Base-by-base conservation (phyloP, 2,888 invertebrate genomes). In the Drosophila rubida region DNA sequence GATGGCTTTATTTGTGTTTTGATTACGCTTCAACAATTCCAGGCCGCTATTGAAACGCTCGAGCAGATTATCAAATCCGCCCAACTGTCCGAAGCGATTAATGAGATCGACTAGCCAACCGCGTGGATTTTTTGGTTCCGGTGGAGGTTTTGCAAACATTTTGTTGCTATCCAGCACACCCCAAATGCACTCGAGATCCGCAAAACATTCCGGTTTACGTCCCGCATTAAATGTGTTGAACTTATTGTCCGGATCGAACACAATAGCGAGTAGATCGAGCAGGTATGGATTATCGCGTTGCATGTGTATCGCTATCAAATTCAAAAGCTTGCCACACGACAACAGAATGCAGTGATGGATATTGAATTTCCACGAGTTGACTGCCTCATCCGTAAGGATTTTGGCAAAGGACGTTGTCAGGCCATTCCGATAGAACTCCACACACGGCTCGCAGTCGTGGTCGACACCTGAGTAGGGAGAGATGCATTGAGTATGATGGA, bases 61-160 rank as follows among this genome's bases (percentile, higher is more conserved):
- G 59, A 96, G 93, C 69, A 98, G 92, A 90, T 96, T 95, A 87
- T 97, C 95, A 92, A 99, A 99, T 62, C 99, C 99, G 62, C 96
- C 96, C 65, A 96, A 93, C 90, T 95, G 95, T 11, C 98, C 99
- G 93, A 98, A 99, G 89, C 96, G 94, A 94, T 99, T 99, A 69
- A 99, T 96, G 75, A 99, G 94, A 93, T 99, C 98, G 68, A 98
- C 98, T 75, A 99, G 95, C 98, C 98, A 99, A 63, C 98, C 98
- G 78, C 97, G 95, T 11, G 97, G 97, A 82, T 95, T 95, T 88
- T 98, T 94, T 57, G 95, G 94, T 92, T 98, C 98, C 45, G 93
- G 92, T 30, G 95, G 94, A 22, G 93, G 92, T 80, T 93, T 93
- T 0, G 93, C 93, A 90, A 93, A 94, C 77, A 94, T 91, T 76